These are phyloP conservation scores for Pyrgus malvae DNA, from an alignment of 2,888 invertebrate species.

Conservation along the genomic window DNA sequence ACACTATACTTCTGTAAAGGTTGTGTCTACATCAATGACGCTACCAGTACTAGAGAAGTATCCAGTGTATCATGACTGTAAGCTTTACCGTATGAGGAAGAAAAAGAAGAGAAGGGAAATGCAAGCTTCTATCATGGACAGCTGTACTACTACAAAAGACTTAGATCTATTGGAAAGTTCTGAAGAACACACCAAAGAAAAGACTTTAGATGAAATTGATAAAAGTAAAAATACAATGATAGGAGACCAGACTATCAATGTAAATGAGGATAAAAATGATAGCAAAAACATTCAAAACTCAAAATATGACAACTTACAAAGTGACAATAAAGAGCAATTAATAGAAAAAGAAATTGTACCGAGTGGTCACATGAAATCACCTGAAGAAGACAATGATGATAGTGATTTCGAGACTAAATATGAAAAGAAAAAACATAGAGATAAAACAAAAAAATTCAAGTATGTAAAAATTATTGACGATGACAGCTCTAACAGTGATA, in stretches of 20 bases:
- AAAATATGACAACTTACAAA: neutral
- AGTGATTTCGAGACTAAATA: neutral
- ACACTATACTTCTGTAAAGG: constrained; percentile 63
- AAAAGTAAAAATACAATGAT: neutral
- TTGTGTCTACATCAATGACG: constrained; percentile 51
- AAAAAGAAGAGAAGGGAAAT: constrained; percentile 27
- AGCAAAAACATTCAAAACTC: neutral
- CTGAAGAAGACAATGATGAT: neutral
- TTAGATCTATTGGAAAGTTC: neutral
- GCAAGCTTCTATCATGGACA: neutral
- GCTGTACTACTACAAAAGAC: neutral
- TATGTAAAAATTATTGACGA: constrained; percentile 38
- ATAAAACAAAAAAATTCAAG: constrained; percentile 37
- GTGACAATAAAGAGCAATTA: neutral
- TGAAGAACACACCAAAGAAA: neutral
- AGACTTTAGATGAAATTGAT: neutral
- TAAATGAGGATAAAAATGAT: neutral
- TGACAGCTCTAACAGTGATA: constrained; percentile 43
- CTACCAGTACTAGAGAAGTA: constrained; percentile 53
- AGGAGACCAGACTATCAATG: neutral
- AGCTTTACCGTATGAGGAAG: constrained; percentile 51
- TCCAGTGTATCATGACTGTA: constrained; percentile 65
- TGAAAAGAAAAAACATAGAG: constrained; percentile 14
- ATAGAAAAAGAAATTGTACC: neutral
- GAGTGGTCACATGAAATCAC: neutral